Evolutionary conservation across 2,888 invertebrate genomes (phyloP), one percentile per base, ranked within the genome.

Genomic region (Aleiodes leptofemur): DNA sequence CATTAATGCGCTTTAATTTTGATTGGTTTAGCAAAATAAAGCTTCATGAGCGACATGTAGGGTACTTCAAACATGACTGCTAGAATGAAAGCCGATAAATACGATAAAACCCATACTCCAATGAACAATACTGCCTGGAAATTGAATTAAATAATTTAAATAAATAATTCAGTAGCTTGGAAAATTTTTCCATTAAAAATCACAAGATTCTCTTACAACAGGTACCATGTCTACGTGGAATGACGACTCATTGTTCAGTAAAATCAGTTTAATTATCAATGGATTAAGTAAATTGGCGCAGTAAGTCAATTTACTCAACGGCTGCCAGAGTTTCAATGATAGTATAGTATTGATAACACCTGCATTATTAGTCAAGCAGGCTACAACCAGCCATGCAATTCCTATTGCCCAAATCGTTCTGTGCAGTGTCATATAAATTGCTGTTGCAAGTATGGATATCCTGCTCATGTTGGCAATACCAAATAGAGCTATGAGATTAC

Each of bases 261-360:
- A 91, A 29, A 92, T 83, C 53, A 92, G 87, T 70, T 88, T 89
- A 76, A 92, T 91, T 8, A 93, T 81, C 51, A 92, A 83, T 0
- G 93, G 93, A 88, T 93, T 92, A 34, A 93, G 80, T 51, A 93
- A 87, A 83, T 93, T 93, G 50, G 92, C 91, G 61, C 91, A 91
- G 82, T 92, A 93, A 0, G 93, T 92, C 48, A 93, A 82, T 76
- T 91, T 90, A 82, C 92, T 92, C 3, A 93, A 71, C n/a, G 90
- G 90, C 34, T 89, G 75, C 86, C 87, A 88, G 5, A 79, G 78
- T 81, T 77, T 84, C 66, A 83, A 83, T 13, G 87, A 84, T 7
- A 91, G 85, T 51, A 91, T 83, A 77, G 87, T 88, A 72, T 89
- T 89, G 55, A 55, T 51, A 79, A 86, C 84, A 91, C 91, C 90